A percentile compares a stretch with the other conserved stretches of the same genome.
Conservation (phyloP, 2,113 vertebrate genomes). For the Spea multiplicata region DNA sequence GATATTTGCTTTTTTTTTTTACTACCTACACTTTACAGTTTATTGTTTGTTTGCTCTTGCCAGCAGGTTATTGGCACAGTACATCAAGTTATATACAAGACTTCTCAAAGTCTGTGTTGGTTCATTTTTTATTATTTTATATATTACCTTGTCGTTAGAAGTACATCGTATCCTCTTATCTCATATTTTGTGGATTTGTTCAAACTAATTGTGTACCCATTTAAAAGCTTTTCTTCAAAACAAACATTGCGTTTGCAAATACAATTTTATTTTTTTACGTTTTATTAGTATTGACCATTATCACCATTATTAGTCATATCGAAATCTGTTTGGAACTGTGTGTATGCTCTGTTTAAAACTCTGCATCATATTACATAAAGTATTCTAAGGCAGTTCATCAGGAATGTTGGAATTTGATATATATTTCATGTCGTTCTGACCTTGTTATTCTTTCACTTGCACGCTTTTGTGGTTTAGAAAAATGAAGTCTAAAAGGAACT, state of each 20-base stretch:
- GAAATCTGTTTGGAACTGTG: background rate
- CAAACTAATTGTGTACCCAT: background rate
- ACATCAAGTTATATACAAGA: conserved; percentile 19
- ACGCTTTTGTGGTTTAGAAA: conserved; percentile 41
- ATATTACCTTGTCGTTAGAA: background rate
- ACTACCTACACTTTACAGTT: conserved; percentile 26
- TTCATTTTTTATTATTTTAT: conserved; percentile 3
- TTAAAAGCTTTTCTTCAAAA: background rate
- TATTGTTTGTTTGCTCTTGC: conserved; percentile 41
- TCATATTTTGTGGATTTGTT: background rate
- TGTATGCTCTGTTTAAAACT: too few species aligned
- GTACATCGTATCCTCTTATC: background rate
- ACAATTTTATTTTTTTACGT: background rate
- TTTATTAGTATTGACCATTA: background rate
- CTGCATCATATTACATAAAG: background rate
- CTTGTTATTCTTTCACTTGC: conserved; percentile 43
- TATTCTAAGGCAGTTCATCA: conserved; percentile 20
- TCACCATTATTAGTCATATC: background rate
- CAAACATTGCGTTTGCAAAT: background rate
- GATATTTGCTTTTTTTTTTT: conserved; percentile 34
- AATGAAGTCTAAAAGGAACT: conserved; percentile 35
- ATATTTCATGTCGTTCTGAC: conserved; percentile 36
- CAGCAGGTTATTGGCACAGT: conserved; percentile 37
- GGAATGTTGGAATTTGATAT: conserved; percentile 27
- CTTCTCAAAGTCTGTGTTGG: background rate